phyloP scores from a whole-genome alignment of 2,113 vertebrate genomes.

The Daphoenositta chrysoptera region DNA sequence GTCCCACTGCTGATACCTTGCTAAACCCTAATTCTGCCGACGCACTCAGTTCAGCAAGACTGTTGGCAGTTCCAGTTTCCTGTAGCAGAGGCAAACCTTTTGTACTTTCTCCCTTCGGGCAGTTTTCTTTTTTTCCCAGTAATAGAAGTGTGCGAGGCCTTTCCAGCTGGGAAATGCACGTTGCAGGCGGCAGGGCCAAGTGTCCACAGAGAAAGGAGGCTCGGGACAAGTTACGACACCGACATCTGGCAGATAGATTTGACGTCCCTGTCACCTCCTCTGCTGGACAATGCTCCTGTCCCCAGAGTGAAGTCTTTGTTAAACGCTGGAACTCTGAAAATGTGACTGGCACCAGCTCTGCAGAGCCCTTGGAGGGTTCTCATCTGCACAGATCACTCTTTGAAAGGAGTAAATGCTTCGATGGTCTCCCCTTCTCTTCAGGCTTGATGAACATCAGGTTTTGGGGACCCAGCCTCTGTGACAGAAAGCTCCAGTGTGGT shows the following conservation, averaged over 20 bases:
- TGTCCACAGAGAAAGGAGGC: conserved; percentile 6
- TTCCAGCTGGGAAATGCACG: conserved; percentile 48
- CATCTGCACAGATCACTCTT: background rate
- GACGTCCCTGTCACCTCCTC: conserved; percentile 12
- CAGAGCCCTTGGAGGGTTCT: background rate
- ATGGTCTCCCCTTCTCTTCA: background rate
- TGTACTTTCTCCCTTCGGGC: conserved; percentile 53
- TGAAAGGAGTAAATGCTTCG: background rate
- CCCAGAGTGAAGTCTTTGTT: conserved; percentile 50
- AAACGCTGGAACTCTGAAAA: background rate
- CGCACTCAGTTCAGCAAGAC: background rate
- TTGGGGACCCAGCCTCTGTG: background rate
- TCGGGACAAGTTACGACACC: background rate
- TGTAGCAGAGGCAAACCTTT: conserved; percentile 53
- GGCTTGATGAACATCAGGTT: background rate
- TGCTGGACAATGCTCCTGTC: conserved; percentile 41
- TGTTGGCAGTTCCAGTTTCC: conserved; percentile 52
- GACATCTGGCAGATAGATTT: conserved; percentile 63
- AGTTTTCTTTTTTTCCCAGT: conserved; percentile 41
- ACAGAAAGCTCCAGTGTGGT: background rate
- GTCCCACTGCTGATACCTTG: background rate
- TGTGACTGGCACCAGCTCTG: conserved; percentile 15
- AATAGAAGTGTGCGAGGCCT: background rate
- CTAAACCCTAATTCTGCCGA: background rate
- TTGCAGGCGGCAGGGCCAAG: conserved; percentile 13